phyloP scores from a whole-genome alignment of 2,888 invertebrate species.

The Archaeoteleia sp. region DNA sequence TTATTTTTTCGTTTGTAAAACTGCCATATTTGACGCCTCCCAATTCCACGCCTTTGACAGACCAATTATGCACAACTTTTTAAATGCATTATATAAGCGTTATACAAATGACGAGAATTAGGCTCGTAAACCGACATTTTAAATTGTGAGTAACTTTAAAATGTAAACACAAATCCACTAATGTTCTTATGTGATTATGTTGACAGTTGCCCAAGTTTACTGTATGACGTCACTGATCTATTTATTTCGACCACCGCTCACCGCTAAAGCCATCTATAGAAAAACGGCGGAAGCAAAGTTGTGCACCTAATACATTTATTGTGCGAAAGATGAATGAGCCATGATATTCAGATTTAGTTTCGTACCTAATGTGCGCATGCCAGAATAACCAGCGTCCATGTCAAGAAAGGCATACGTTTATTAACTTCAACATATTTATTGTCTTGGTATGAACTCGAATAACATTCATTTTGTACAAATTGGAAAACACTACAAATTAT shows the following conservation, averaged over 20 bases:
- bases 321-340: background rate
- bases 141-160: no score
- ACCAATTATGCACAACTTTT: slow-evolving; percentile 9
- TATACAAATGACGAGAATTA: no score
- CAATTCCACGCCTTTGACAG: background rate
- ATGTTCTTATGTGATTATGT: no score
- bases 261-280: no score
- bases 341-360: slow-evolving; percentile 15
- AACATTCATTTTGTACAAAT: slow-evolving; percentile 6
- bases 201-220: no score
- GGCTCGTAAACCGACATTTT: no score
- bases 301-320: no score
- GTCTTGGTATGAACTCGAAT: slow-evolving; percentile 1
- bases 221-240: no score
- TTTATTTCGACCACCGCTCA: no score
- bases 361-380: slow-evolving; percentile 10
- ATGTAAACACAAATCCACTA: no score
- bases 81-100: slow-evolving; percentile 5
- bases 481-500: slow-evolving; percentile 6
- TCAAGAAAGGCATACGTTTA: slow-evolving; percentile 11
- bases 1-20: slow-evolving; percentile 15
- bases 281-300: no score
- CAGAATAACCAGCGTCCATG: slow-evolving; percentile 12
- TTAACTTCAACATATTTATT: slow-evolving; percentile 2
- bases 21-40: slow-evolving; percentile 13